These are phyloP conservation scores for Chirona hameri DNA, from an alignment of 2,888 invertebrate genomes.

Conservation along the genomic window DNA sequence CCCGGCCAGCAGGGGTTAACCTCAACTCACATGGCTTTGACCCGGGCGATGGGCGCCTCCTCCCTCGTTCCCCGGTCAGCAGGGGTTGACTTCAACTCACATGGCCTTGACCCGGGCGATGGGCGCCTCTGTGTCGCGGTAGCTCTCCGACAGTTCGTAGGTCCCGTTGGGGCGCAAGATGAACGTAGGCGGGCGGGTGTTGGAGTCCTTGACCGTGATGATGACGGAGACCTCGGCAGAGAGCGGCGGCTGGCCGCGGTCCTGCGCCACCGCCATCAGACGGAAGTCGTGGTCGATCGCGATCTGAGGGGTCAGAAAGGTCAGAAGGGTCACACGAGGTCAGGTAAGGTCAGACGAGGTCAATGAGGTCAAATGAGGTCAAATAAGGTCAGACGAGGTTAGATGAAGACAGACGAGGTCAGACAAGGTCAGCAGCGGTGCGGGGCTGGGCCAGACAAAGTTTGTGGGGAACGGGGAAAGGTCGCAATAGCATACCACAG, in stretches of 20 bases:
- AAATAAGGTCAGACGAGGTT: too few species aligned
- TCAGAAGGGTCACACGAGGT: slow-evolving; percentile 36
- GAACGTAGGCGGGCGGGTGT: slow-evolving; percentile 77
- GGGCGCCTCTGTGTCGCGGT: slow-evolving; percentile 63
- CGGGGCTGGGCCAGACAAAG: too few species aligned
- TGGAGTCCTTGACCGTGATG: slow-evolving; percentile 80
- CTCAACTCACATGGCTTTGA: too few species aligned
- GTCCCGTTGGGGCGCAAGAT: slow-evolving; percentile 52
- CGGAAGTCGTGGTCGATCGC: slow-evolving; percentile 61
- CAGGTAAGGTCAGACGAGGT: not conserved
- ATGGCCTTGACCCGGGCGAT: slow-evolving; percentile 67
- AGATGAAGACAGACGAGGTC: too few species aligned
- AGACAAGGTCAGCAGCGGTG: too few species aligned
- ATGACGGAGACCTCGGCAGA: slow-evolving; percentile 71
- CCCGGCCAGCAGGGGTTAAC: too few species aligned
- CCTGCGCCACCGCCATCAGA: slow-evolving; percentile 71
- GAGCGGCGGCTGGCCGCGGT: slow-evolving; percentile 64
- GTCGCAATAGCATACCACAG: too few species aligned
- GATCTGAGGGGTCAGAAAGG: slow-evolving; percentile 44
- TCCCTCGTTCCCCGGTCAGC: too few species aligned
- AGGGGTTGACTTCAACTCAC: slow-evolving; percentile 47
- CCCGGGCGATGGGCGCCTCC: too few species aligned
- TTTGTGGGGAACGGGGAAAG: too few species aligned
- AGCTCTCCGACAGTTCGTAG: slow-evolving; percentile 65
- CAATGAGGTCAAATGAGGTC: too few species aligned